Base-by-base conservation (phyloP, 2,888 invertebrate species). In the Seira sanloemensis region DNA sequence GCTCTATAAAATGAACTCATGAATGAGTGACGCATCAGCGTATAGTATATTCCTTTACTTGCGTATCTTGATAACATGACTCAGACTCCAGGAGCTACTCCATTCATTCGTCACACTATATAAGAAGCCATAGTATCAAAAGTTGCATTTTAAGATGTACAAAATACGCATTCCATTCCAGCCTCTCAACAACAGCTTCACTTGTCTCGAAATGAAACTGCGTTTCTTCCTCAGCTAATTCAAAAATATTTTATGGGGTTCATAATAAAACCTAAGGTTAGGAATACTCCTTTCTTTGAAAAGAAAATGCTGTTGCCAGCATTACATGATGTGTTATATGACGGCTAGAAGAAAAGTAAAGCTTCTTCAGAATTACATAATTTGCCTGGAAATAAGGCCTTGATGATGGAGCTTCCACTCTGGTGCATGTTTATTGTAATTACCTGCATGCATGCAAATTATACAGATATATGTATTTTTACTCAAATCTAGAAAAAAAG, bases 161-260 rank as follows among this genome's bases (percentile, higher is more conserved):
- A 74, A 50, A 73, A 80, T 18, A 25, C 50, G 71, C 82, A 82
- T 82, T 82, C 82, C 82, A 82, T 82, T 82, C 82, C 82, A 72
- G 71, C 26, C 69, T 76, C 77, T 82, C 77, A 81, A 76, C 82
- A 76, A 74, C 26, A 37, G 37, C n/a, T 37, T 37, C 37, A 12
- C 37, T 37, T 37, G 37, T 37, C 37, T 37, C 37, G 12, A 37
- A 37, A 37, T 37, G 37, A 37, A 37, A 12, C 12, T 37, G 37
- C n/a, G n/a, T 7, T 37, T 37, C 37, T 37, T 37, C 12, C 37
- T 37, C 37, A 37, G 37, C 37, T 37, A 37, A 37, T 37, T 37
- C 37, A 12, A 12, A 4, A 4, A 7, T 37, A 12, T 37, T 37
- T 37, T 37, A 37, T 12, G 37, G 12, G 4, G 5, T 12, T 37